Percentiles rank a stretch among this genome's conserved stretches.
Evolutionary conservation across 1,140 invertebrate genomes (phyloP).

Genomic region (Achatina immaculata): DNA sequence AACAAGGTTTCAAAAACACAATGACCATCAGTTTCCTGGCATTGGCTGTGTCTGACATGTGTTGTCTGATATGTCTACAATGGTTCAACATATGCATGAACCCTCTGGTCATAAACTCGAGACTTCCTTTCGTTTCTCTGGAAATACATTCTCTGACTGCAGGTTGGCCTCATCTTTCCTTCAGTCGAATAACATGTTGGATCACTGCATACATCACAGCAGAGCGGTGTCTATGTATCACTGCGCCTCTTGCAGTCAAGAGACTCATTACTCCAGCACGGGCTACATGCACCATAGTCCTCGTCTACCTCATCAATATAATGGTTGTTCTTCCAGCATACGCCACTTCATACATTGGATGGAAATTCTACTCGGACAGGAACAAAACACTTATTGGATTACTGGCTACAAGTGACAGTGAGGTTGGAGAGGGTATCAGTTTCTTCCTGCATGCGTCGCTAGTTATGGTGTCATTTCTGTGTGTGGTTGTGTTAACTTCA

Average conservation of each 20-base stretch:
- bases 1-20: conserved; percentile 12
- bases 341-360: neutral
- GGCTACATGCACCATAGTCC: neutral
- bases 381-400: conserved; percentile 21
- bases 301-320: conserved; percentile 9
- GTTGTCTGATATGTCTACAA: neutral
- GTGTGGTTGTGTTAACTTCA: neutral
- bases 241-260: neutral
- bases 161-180: neutral
- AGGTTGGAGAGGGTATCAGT: neutral
- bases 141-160: neutral
- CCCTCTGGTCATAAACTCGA: neutral
- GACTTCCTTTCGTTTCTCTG: neutral
- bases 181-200: conserved; percentile 19
- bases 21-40: conserved; percentile 8
- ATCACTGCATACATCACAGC: conserved; percentile 19
- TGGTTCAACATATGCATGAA: conserved; percentile 12
- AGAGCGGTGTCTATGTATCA: conserved; percentile 11
- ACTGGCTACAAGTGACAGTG: neutral
- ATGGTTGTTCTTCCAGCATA: neutral
- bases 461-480: neutral
- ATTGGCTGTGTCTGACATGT: conserved; percentile 9
- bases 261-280: conserved; percentile 7
- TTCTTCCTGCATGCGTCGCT: neutral
- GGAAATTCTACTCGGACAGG: conserved; percentile 22